Conservation (phyloP, 1,140 invertebrate species). For the Rhyacophila brunnea region DNA sequence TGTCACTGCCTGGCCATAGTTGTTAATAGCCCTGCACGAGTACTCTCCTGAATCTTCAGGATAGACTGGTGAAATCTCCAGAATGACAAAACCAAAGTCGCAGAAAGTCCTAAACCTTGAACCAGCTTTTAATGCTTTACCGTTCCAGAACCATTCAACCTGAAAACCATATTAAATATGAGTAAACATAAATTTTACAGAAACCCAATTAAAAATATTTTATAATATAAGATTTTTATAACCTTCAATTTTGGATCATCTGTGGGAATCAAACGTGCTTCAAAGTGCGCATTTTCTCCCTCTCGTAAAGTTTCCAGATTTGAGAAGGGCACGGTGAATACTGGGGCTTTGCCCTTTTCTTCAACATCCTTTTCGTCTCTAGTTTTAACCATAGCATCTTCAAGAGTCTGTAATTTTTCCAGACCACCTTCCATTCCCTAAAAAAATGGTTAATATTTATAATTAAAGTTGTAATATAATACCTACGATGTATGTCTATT, state of each 20-base stretch:
- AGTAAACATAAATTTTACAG: neutral
- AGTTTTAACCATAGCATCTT: conserved; percentile 77
- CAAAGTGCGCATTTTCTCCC: conserved; percentile 92
- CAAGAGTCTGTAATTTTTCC: conserved; percentile 89
- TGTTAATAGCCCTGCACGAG: conserved; percentile 84
- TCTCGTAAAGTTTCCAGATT: conserved; percentile 84
- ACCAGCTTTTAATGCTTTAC: conserved; percentile 83
- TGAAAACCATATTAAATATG: conserved; percentile 38
- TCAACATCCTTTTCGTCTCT: conserved; percentile 70
- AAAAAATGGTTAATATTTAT: conserved; percentile 36
- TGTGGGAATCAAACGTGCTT: conserved; percentile 86
- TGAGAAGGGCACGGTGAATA: conserved; percentile 86
- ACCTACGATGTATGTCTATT: too few relatives aligned
- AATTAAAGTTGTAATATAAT: too few relatives aligned
- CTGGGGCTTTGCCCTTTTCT: conserved; percentile 77
- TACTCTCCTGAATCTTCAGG: conserved; percentile 94
- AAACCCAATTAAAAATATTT: neutral
- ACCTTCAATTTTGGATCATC: conserved; percentile 93
- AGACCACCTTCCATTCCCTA: conserved; percentile 89
- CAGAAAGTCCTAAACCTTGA: conserved; percentile 92
- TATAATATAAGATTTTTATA: conserved; percentile 21
- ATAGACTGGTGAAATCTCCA: conserved; percentile 93
- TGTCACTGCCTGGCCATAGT: conserved; percentile 91
- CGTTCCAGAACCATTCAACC: conserved; percentile 96
- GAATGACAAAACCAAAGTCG: conserved; percentile 92